Percentiles rank a stretch among this genome's conserved stretches.
Evolutionary conservation across 2,113 vertebrate species (phyloP).

Genomic region (Rhabdornis inornatus): DNA sequence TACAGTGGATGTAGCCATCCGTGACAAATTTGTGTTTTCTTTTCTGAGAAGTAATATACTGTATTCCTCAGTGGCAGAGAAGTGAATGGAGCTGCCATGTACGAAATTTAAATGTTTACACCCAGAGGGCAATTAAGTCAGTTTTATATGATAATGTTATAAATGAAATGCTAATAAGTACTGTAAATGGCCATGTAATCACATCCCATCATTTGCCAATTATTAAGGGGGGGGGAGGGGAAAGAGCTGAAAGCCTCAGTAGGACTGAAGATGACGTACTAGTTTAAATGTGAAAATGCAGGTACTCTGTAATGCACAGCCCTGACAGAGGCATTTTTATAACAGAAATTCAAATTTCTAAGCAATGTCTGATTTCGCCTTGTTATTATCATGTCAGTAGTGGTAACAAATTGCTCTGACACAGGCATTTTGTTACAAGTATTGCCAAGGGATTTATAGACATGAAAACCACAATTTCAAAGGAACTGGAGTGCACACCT

Average conservation of each 20-base stretch:
- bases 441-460: background rate
- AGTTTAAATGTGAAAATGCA: background rate
- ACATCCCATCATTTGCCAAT: constrained; percentile 41
- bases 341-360: constrained; percentile 22
- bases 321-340: background rate
- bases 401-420: constrained; percentile 31
- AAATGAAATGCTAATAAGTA: constrained; percentile 71
- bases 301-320: background rate
- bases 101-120: constrained; percentile 68
- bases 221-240: background rate
- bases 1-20: constrained; percentile 10
- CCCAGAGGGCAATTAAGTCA: constrained; percentile 59
- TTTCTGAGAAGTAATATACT: constrained; percentile 40
- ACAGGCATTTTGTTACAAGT: background rate
- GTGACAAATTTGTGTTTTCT: constrained; percentile 53
- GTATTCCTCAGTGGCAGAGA: constrained; percentile 42
- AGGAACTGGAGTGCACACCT: background rate
- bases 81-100: constrained; percentile 45
- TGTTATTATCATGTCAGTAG: constrained; percentile 13
- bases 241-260: background rate
- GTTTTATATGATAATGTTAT: constrained; percentile 66
- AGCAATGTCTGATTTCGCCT: background rate
- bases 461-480: background rate
- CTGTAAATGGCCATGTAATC: constrained; percentile 62
- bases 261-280: background rate